Percentiles rank a stretch among this genome's conserved stretches.
These are phyloP conservation scores for Tortricodes alternella DNA, from an alignment of 2,888 invertebrate species.

Conservation along the genomic window DNA sequence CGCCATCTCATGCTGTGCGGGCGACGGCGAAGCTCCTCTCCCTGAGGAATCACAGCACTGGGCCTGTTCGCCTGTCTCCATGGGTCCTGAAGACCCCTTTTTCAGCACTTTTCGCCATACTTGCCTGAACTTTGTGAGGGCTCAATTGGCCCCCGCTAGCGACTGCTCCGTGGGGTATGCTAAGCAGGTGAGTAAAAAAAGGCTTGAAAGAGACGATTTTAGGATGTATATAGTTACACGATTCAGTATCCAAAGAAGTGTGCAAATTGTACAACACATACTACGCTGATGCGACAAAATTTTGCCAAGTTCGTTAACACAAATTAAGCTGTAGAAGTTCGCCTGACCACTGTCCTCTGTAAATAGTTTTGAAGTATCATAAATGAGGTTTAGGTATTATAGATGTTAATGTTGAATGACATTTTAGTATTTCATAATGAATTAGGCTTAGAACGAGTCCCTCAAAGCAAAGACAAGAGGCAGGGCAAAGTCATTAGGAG, in stretches of 20 bases:
- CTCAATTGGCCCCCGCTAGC: slow-evolving; percentile 84
- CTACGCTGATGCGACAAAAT: no score
- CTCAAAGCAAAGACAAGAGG: no score
- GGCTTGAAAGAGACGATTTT: slow-evolving; percentile 8
- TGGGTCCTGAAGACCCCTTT: slow-evolving; percentile 84
- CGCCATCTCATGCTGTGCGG: slow-evolving; percentile 88
- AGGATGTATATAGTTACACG: background rate
- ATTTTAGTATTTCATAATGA: no score
- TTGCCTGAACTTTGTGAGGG: slow-evolving; percentile 89
- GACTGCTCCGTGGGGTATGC: slow-evolving; percentile 88
- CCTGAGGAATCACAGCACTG: slow-evolving; percentile 82
- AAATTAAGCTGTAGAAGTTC: no score
- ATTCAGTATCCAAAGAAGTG: background rate
- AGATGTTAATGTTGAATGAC: no score
- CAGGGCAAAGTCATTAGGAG: no score
- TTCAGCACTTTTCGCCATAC: slow-evolving; percentile 80
- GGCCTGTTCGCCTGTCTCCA: slow-evolving; percentile 86
- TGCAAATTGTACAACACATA: background rate
- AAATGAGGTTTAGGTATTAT: no score
- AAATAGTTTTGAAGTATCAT: no score
- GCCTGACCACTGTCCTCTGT: no score
- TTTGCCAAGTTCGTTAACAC: no score
- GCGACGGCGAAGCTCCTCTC: slow-evolving; percentile 79
- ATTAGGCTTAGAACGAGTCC: no score
- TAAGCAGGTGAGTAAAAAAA: slow-evolving; percentile 86